Evolutionary conservation across 2,888 invertebrate species (phyloP), one percentile per base, ranked within the genome.

Genomic region (Ophioninae sp.): DNA sequence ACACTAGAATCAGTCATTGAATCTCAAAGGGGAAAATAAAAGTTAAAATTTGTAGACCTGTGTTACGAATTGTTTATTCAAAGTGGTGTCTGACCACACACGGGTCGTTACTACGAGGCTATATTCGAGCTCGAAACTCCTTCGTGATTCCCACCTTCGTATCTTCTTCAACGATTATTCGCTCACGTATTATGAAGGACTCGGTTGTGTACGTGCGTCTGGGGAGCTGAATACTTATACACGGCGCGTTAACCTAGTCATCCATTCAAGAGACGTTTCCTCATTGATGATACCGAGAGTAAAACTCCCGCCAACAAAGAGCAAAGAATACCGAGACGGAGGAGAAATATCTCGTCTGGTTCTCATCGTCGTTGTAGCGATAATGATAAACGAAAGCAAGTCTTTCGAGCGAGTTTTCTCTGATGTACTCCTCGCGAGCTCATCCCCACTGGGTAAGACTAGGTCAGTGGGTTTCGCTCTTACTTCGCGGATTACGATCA

Each of bases 211-310:
- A 37, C 41, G 22, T 58, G 20, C 17, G 37, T 63, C 37, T 61
- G 61, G 30, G 63, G 10, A 63, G 37, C 7, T 23, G 41, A 58
- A 30, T 56, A 56, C 30, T 56, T 59, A 44, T 51, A 63, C 51
- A 67, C 51, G 71, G 61, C 64, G 41, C 72, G 75, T 75, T 65
- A 41, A 79, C 13, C 72, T 37, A 83, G 79, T 83, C 74, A 83
- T 80, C 79, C 79, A 83, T 83, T 83, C 83, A 83, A 76, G 63
- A 76, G 68, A 68, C 71, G 82, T 82, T 82, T 84, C 79, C 79
- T 75, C 88, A 86, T 89, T 86, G 89, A 88, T 85, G 88, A 87
- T 84, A 85, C 83, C 79, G 85, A 85, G 85, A 86, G 85, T 41
- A 84, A 87, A 82, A 82, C 80, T 80, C 86, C 69, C 65, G 67